Evolutionary conservation across 2,797 vertebrate genomes (phyloP), one percentile per base, ranked within the genome.

Genomic region (Leptatherina wallacei): DNA sequence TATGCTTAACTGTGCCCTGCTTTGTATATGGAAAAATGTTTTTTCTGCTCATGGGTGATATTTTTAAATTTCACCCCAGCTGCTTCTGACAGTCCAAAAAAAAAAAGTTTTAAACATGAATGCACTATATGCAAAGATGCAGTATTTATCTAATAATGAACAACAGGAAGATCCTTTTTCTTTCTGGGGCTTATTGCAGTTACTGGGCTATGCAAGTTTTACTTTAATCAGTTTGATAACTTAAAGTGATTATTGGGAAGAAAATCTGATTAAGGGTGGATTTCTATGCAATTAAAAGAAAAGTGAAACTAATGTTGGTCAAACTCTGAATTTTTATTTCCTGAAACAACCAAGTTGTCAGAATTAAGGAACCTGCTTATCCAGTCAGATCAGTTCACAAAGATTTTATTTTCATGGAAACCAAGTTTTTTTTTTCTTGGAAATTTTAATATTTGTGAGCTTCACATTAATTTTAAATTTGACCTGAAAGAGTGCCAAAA

Each of bases 211-310:
- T 85, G 78, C 80, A 85, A 73, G 32, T 57, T 52, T 63, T 64
- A 29, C 66, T 57, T 22, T 47, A 27, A 70, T 65, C 30, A 51
- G 18, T 69, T 69, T 9, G 65, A 13, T 55, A 42, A 66, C 33
- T 65, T 56, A 36, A 58, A 58, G 4, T 29, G 40, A 42, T 72
- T 54, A 13, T 3, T 60, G 38, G 38, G 7, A 47, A 61, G 20
- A 59, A 59, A 63, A 18, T 6, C 2, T 38, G 38, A 27, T 76
- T 14, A 51, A 42, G 36, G 38, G 54, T 65, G 27, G 16, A 29
- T 62, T n/a, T 58, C 80, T 88, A 86, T 90, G 90, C 83, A 92
- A 90, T 90, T 84, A 92, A 85, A 32, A 30, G 33, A 76, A 20
- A 66, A 64, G 58, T 77, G n/a, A n/a, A 61, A 62, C 16, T 51